These are phyloP conservation scores for Galerucella nymphaeae DNA, from an alignment of 2,888 invertebrate genomes.

Conservation along the genomic window DNA sequence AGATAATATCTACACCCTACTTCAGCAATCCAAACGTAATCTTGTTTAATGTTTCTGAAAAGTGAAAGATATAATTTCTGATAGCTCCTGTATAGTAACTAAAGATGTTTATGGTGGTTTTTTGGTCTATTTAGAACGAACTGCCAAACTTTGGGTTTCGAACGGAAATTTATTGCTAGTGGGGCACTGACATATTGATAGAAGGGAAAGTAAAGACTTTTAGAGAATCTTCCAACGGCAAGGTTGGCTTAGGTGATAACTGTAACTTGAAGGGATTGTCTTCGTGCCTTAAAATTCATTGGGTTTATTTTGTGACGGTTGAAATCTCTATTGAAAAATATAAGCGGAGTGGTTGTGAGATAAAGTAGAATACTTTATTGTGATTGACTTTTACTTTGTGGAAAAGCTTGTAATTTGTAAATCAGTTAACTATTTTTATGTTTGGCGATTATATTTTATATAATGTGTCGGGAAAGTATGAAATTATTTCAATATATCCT, in stretches of 20 bases:
- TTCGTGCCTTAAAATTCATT: neutral
- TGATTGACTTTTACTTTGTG: too few relatives aligned
- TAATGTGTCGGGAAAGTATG: too few relatives aligned
- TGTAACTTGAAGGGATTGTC: neutral
- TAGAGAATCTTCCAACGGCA: neutral
- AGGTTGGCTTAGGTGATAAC: neutral
- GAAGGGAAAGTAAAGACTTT: neutral
- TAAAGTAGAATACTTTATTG: too few relatives aligned
- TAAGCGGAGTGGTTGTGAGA: neutral
- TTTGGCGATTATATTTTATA: too few relatives aligned
- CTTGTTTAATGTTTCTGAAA: neutral
- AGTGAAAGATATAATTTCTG: neutral
- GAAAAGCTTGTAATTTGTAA: too few relatives aligned
- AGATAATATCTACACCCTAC: neutral
- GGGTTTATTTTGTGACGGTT: neutral
- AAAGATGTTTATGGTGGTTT: slow-evolving; percentile 1
- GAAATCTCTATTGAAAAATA: neutral
- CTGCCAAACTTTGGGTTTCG: neutral
- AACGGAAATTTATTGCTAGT: neutral
- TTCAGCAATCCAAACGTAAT: neutral
- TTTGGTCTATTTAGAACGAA: neutral
- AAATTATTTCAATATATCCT: too few relatives aligned
- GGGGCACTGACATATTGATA: neutral
- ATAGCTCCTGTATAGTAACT: neutral
- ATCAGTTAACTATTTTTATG: too few relatives aligned